Base-by-base conservation (phyloP, 1,140 invertebrate species). In the Chelonus insularis region DNA sequence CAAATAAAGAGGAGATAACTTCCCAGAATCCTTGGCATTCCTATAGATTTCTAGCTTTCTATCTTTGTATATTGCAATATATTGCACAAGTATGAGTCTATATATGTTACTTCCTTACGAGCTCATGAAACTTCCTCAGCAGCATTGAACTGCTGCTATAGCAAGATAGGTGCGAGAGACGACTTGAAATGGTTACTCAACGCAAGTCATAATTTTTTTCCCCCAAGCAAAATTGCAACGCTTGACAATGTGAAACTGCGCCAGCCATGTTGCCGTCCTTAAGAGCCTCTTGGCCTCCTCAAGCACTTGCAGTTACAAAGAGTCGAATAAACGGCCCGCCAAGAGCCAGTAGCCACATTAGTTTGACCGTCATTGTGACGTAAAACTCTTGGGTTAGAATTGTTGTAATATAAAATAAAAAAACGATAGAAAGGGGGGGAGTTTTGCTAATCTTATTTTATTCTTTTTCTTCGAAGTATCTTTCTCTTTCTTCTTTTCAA, bases 331-430 rank as follows among this genome's bases (percentile, higher is more conserved):
- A 52, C 36, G 58, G 57, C 29, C 32, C 45, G 47, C 48, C 57
- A 51, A 51, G 45, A 34, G 47, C 20, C 21, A 14, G 48, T 60
- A 50, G 58, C 58, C 58, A 52, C 52, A 52, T 60, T 60, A 52
- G 58, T 60, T 60, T 60, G 58, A 60, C 36, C 36, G 48, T 41
- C 48, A 5, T 43, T 14, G 16, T 43, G 41, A 43, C 41, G 41
- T 18, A 20, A 16, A 43, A 43, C 55, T 23, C 39, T 41, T 32
- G 39, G 36, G 50, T 52, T 52, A n/a, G n/a, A n/a, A n/a, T n/a
- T n/a, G n/a, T n/a, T n/a, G n/a, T n/a, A n/a, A n/a, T n/a, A n/a
- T n/a, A n/a, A n/a, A n/a, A 29, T 52, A 18, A 34, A 48, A 29
- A 23, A 4, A 29, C 7, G 3, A 29, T 3, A 45, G 29, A 29